Conservation (phyloP, 2,113 vertebrate genomes). For the Amblyornis subalaris region DNA sequence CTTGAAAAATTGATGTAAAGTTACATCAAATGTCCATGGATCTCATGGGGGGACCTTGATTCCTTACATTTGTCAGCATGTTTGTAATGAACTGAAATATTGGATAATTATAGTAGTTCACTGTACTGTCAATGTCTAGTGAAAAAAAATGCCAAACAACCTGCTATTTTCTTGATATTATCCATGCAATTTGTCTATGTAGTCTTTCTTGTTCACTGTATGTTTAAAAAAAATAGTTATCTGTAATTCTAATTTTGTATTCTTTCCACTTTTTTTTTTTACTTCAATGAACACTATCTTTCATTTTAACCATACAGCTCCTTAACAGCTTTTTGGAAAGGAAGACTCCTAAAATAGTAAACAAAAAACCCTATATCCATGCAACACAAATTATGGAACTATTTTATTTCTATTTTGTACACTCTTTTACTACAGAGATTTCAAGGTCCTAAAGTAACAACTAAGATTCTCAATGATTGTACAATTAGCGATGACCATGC, state of each 20-base stretch:
- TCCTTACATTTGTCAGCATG: background rate
- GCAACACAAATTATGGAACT: background rate
- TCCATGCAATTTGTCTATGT: background rate
- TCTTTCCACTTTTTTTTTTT: background rate
- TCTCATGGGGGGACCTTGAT: background rate
- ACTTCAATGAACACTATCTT: background rate
- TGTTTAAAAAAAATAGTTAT: background rate
- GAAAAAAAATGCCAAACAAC: background rate
- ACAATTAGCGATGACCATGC: accelerated
- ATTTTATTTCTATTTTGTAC: background rate
- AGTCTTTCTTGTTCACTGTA: background rate
- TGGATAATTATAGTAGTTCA: background rate
- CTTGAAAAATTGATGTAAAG: too few relatives aligned
- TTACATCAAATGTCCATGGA: background rate
- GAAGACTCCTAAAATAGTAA: background rate
- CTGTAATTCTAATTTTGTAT: background rate
- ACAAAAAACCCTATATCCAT: background rate
- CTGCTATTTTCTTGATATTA: background rate
- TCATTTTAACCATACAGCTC: background rate
- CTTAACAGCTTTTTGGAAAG: background rate
- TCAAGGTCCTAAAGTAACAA: background rate
- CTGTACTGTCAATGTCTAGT: background rate
- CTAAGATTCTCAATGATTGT: background rate
- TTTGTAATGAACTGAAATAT: background rate
- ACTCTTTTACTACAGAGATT: background rate